Conservation (phyloP, 2,797 vertebrate species). For the Paramormyrops hopkinsi region DNA sequence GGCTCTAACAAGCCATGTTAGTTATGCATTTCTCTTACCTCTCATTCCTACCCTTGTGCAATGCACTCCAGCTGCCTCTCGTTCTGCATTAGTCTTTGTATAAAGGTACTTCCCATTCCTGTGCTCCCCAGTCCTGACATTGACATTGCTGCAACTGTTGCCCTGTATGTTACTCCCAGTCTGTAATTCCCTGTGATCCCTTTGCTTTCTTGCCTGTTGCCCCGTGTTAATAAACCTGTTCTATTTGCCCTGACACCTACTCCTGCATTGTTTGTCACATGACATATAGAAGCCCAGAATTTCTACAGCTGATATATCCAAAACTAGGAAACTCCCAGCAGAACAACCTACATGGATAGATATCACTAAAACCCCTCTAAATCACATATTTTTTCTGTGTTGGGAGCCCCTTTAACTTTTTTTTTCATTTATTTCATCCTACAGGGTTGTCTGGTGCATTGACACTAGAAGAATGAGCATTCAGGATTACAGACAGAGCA, state of each 20-base stretch:
- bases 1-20: neutral
- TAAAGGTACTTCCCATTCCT: neutral
- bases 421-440: neutral
- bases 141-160: neutral
- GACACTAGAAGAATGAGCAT: neutral
- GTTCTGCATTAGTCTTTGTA: neutral
- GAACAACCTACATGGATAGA: neutral
- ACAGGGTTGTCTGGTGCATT: neutral
- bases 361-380: neutral
- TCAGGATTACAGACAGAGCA: neutral
- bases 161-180: neutral
- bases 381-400: neutral
- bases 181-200: too few relatives aligned
- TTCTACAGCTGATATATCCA: neutral
- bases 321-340: neutral
- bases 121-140: neutral
- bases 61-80: neutral
- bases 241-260: too few relatives aligned
- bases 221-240: too few relatives aligned
- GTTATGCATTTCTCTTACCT: neutral
- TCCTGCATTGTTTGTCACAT: too few relatives aligned
- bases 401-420: neutral
- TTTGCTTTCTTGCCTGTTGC: too few relatives aligned
- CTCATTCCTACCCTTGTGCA: neutral
- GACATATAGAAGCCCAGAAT: neutral